Evolutionary conservation across 2,797 vertebrate species (phyloP).

Genomic region (Lepilemur septentrionalis): DNA sequence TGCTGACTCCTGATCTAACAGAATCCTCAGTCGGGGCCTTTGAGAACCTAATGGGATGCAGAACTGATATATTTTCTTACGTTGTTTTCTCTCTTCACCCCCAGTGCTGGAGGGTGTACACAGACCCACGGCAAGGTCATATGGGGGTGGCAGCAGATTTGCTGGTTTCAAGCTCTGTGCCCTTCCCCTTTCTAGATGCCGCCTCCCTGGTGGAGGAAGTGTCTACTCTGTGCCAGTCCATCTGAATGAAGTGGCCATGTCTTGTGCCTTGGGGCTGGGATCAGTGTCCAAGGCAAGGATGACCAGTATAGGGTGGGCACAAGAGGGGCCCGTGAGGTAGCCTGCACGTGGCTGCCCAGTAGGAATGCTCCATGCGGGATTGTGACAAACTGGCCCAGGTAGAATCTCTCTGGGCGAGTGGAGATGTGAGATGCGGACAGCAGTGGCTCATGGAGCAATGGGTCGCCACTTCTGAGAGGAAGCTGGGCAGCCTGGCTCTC

Average conservation of each 20-base stretch:
- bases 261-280: background rate
- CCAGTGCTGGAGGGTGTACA: background rate
- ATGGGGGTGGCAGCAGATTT: background rate
- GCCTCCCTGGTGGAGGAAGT: background rate
- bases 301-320: background rate
- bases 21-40: background rate
- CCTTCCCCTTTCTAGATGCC: background rate
- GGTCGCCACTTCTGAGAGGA: background rate
- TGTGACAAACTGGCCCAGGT: background rate
- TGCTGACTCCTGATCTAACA: background rate
- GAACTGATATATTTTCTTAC: background rate
- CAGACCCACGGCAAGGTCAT: background rate
- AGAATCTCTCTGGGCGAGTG: background rate
- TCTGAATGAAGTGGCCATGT: background rate
- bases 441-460: background rate
- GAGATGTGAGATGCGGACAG: background rate
- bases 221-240: background rate
- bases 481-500: background rate
- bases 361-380: background rate
- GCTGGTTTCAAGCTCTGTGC: background rate
- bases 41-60: background rate
- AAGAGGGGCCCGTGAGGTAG: background rate
- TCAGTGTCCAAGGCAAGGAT: background rate
- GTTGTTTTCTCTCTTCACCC: background rate
- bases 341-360: background rate